A percentile compares a stretch with the other conserved stretches of the same genome.
Evolutionary conservation across 1,140 invertebrate genomes (phyloP).

Genomic region (Trialeurodes vaporariorum): DNA sequence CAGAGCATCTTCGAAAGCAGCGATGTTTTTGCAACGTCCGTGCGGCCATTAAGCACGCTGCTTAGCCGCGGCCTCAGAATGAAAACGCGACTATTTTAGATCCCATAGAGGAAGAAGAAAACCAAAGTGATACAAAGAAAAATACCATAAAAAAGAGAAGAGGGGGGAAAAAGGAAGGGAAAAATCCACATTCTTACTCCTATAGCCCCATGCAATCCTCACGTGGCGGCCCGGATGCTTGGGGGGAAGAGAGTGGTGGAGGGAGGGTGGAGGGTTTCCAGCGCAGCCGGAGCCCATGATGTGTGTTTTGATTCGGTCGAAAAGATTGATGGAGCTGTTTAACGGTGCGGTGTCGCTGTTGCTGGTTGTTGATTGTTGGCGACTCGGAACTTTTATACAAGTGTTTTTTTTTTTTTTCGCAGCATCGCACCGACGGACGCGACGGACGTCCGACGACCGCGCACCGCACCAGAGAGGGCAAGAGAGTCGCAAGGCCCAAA

Average conservation of each 20-base stretch:
- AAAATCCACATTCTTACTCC: neutral
- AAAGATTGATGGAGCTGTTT: too few species aligned
- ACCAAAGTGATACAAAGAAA: neutral
- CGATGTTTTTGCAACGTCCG: neutral
- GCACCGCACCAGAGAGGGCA: too few species aligned
- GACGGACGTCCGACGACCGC: too few species aligned
- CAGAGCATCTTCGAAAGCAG: neutral
- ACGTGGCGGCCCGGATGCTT: neutral
- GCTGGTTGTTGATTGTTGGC: neutral
- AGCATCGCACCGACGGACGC: too few species aligned
- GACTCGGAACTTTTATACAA: constrained; percentile 1
- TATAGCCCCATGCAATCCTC: too few species aligned
- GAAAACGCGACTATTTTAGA: neutral
- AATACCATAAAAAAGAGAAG: neutral
- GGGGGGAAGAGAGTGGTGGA: neutral
- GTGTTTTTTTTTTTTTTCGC: too few species aligned
- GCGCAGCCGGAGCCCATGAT: too few species aligned
- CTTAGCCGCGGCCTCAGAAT: too few species aligned
- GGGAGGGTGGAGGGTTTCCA: too few species aligned
- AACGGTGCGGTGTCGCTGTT: too few species aligned
- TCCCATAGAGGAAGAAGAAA: neutral
- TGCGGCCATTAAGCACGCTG: neutral
- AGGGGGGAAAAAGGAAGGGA: neutral
- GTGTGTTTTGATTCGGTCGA: too few species aligned
- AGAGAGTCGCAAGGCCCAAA: too few species aligned